A percentile compares a stretch with the other conserved stretches of the same genome.
phyloP scores from a whole-genome alignment of 2,888 invertebrate species.

The Lissonota sp. region DNA sequence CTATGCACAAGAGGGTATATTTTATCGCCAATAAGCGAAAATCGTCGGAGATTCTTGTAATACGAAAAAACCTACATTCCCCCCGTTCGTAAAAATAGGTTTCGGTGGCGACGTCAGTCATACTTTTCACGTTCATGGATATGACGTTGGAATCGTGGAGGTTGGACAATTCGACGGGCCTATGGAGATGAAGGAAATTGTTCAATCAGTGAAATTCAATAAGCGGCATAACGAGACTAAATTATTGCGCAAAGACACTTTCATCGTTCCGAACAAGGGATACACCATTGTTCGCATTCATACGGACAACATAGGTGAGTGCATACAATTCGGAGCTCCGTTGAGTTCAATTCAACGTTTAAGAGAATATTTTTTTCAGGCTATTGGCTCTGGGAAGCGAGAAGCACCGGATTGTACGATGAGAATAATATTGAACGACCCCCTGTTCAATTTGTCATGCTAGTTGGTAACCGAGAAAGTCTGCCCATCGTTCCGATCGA shows the following conservation, averaged over 20 bases:
- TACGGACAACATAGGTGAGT: constrained; percentile 74
- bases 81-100: no score
- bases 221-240: constrained; percentile 84
- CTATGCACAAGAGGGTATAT: no score
- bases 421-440: constrained; percentile 62
- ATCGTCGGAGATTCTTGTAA: background rate
- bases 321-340: no score
- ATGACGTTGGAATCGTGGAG: constrained; percentile 71
- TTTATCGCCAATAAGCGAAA: background rate
- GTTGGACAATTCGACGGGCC: constrained; percentile 78
- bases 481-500: constrained; percentile 73
- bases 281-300: constrained; percentile 72
- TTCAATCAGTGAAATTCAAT: constrained; percentile 75
- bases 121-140: constrained; percentile 88
- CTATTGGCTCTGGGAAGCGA: constrained; percentile 77
- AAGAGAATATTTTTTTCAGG: constrained; percentile 60
- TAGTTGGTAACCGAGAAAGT: constrained; percentile 72
- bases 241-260: constrained; percentile 86
- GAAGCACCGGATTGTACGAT: constrained; percentile 69
- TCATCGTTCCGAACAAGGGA: constrained; percentile 88
- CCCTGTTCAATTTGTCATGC: constrained; percentile 75
- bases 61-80: no score
- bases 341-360: no score
- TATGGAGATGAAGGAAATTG: constrained; percentile 82
- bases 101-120: constrained; percentile 85